phyloP scores from a whole-genome alignment of 2,797 vertebrate species.

The Clarias pachynema region DNA sequence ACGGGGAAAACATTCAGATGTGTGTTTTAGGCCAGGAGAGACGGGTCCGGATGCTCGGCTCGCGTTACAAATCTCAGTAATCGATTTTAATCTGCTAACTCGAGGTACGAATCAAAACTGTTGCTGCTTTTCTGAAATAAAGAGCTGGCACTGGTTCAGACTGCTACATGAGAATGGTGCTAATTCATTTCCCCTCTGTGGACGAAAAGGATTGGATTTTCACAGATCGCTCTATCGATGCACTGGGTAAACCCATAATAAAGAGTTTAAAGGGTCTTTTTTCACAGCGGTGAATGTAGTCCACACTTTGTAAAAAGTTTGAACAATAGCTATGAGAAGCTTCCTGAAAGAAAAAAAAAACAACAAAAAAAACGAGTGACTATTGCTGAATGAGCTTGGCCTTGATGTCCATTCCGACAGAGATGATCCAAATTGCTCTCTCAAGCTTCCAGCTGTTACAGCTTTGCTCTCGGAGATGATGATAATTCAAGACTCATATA shows the following conservation, averaged over 20 bases:
- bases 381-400: constrained; percentile 27
- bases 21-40: constrained; percentile 55
- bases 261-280: neutral
- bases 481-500: constrained; percentile 69
- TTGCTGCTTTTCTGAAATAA: constrained; percentile 4
- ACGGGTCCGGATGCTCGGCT: constrained; percentile 62
- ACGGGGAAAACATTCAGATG: constrained; percentile 44
- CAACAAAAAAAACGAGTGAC: neutral
- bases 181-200: neutral
- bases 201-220: neutral
- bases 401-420: constrained; percentile 42
- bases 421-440: constrained; percentile 29
- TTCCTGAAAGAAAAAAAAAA: neutral
- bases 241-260: neutral
- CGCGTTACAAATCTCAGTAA: constrained; percentile 61
- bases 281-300: constrained; percentile 14
- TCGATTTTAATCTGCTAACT: constrained; percentile 56
- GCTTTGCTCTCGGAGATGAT: constrained; percentile 62
- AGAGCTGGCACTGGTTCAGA: neutral
- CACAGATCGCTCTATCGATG: neutral
- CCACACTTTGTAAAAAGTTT: constrained; percentile 53
- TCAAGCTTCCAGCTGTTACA: constrained; percentile 55
- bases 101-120: constrained; percentile 49
- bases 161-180: neutral
- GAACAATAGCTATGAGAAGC: constrained; percentile 25